Percentiles rank a stretch among this genome's conserved stretches.
Conservation (phyloP, 2,888 invertebrate species). For the Caenorhabditis becei region DNA sequence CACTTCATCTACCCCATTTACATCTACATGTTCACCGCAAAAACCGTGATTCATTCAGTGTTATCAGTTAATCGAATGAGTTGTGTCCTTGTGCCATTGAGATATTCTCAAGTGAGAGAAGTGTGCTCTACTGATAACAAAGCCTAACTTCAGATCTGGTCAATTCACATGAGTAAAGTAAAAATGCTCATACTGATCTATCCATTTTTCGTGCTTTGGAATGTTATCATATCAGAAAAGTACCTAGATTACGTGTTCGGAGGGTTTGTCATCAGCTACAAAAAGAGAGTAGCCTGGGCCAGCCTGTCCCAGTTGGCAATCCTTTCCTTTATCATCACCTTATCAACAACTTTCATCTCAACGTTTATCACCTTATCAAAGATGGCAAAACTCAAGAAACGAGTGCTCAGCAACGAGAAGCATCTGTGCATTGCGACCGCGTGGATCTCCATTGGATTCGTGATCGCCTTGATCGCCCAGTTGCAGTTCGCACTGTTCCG, state of each 20-base stretch:
- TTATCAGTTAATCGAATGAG: constrained; percentile 30
- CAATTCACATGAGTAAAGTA: background rate
- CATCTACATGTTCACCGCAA: constrained; percentile 2
- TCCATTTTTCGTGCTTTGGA: constrained; percentile 43
- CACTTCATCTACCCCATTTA: constrained; percentile 20
- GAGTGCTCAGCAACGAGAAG: constrained; percentile 11
- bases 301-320: constrained; percentile 20
- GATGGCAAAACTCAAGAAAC: constrained; percentile 39
- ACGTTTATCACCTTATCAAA: constrained; percentile 24
- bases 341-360: constrained; percentile 11
- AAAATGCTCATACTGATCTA: constrained; percentile 11
- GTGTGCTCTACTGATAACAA: too few species aligned
- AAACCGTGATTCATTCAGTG: constrained; percentile 25
- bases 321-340: constrained; percentile 26
- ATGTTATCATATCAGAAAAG: constrained; percentile 31
- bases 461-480: constrained; percentile 20
- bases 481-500: constrained; percentile 38
- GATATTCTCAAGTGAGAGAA: constrained; percentile 16
- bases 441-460: constrained; percentile 24
- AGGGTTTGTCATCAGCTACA: constrained; percentile 38
- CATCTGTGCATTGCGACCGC: constrained; percentile 30
- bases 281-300: constrained; percentile 28
- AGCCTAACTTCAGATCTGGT: constrained; percentile 23
- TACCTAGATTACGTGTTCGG: constrained; percentile 30
- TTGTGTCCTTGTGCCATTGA: constrained; percentile 19